Base-by-base conservation (phyloP, 2,888 invertebrate genomes). In the Pseudococcus jackbeardsleyi region DNA sequence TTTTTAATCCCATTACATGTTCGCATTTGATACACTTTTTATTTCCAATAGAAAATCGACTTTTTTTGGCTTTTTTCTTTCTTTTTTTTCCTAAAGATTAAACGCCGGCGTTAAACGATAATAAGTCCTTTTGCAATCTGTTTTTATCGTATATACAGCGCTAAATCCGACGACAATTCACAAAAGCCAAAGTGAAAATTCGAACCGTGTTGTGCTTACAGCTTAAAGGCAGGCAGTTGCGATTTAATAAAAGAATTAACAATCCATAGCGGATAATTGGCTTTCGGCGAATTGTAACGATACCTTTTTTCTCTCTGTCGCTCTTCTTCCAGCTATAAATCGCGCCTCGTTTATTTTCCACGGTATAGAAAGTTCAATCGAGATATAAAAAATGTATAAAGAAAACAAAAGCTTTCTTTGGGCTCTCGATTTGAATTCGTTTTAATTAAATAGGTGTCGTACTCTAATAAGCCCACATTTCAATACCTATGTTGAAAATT, bases 61-160 rank as follows among this genome's bases (percentile, higher is more conserved):
- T 79, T 79, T 42, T 22, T 39, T 79, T 33, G 26, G 42, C 42
- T n/a, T 42, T 79, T 33, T 42, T 79, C 11, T 79, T 33, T 15
- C 17, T 22, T 22, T 39, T 33, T 33, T 79, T 79, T 42, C 33
- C 42, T 46, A 79, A 79, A 79, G 79, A 79, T 79, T 79, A 79
- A 79, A 79, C 79, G 79, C 42, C 42, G 42, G 72, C 79, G 79
- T 79, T 79, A 79, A 79, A 79, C 79, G 79, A 79, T 79, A 79
- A 79, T 79, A 79, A 79, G 79, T 79, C 79, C 79, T 79, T 79
- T 79, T 79, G 79, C 79, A 79, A 79, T 79, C 79, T 79, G 79
- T 79, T 79, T 79, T 79, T 79, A 79, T 79, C 79, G 79, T 42
- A 42, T 42, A 42, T 79, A 79, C 59, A 59, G 39, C 33, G 59